Evolutionary conservation across 2,888 invertebrate genomes (phyloP).

Genomic region (Thelaira solivaga): DNA sequence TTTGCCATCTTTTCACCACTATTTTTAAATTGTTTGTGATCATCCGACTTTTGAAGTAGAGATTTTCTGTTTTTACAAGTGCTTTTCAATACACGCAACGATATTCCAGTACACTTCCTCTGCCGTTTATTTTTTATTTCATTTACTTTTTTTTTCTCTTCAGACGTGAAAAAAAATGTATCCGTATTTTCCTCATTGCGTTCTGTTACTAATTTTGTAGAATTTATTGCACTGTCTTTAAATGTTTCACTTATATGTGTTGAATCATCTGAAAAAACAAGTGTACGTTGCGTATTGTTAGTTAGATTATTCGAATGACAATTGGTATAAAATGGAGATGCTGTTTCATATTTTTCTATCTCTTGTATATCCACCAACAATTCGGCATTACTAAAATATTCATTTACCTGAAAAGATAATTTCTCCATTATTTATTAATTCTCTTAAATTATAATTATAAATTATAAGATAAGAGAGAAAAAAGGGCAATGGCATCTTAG

Average conservation of each 20-base stretch:
- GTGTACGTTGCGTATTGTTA: neutral
- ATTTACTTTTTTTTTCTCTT: neutral
- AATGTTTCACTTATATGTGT: neutral
- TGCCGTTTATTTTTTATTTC: neutral
- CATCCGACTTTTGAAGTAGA: neutral
- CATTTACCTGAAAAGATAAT: conserved; percentile 29
- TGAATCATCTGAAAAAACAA: neutral
- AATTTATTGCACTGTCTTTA: neutral
- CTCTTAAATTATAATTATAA: too few species aligned
- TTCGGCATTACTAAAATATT: conserved; percentile 23
- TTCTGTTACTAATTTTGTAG: neutral
- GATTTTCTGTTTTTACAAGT: conserved; percentile 5
- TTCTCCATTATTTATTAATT: neutral
- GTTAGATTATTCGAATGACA: conserved; percentile 3
- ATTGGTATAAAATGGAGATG: conserved; percentile 7
- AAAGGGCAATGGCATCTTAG: too few species aligned
- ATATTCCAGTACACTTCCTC: neutral
- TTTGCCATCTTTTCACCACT: neutral
- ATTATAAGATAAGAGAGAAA: too few species aligned
- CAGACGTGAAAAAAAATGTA: neutral
- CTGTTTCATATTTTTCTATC: conserved; percentile 40
- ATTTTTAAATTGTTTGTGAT: neutral
- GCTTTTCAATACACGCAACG: neutral
- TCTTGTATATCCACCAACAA: neutral
- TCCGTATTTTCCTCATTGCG: neutral